phyloP scores from a whole-genome alignment of 2,797 vertebrate species.

The Synanceia verrucosa region DNA sequence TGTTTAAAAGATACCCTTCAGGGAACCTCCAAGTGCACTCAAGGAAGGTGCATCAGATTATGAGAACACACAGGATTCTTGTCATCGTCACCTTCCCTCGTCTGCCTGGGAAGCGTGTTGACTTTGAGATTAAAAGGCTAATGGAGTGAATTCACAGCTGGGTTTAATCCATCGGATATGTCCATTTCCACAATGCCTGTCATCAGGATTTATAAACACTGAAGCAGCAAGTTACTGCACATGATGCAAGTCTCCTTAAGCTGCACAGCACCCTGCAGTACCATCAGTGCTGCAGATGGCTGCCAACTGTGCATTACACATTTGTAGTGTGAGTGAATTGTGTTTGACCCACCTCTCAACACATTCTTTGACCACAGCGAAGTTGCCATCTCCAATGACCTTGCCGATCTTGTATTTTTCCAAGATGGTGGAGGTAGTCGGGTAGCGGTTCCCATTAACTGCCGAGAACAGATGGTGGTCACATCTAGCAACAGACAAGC shows the following conservation, averaged over 20 bases:
- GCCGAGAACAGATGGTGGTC: constrained; percentile 49
- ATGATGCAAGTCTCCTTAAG: constrained; percentile 18
- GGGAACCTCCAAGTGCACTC: neutral
- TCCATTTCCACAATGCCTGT: constrained; percentile 33
- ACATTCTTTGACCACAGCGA: constrained; percentile 97
- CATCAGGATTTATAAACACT: constrained; percentile 27
- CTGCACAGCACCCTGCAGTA: neutral
- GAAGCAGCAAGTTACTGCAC: constrained; percentile 16
- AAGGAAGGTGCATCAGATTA: constrained; percentile 7
- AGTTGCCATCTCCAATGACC: constrained; percentile 98
- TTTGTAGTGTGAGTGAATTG: neutral
- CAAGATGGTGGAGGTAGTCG: constrained; percentile 82
- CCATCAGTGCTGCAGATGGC: neutral
- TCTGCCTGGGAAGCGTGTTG: constrained; percentile 23
- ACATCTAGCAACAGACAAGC: neutral
- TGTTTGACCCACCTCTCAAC: constrained; percentile 86
- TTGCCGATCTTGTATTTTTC: constrained; percentile 96
- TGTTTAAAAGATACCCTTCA: neutral
- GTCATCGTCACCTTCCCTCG: neutral
- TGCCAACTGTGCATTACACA: neutral
- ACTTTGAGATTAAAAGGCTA: constrained; percentile 55
- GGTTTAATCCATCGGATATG: constrained; percentile 47
- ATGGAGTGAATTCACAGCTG: constrained; percentile 54
- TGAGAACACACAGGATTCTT: neutral
- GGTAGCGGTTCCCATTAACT: constrained; percentile 91